phyloP scores from a whole-genome alignment of 2,113 vertebrate species.

The Podocnemis expansa region DNA sequence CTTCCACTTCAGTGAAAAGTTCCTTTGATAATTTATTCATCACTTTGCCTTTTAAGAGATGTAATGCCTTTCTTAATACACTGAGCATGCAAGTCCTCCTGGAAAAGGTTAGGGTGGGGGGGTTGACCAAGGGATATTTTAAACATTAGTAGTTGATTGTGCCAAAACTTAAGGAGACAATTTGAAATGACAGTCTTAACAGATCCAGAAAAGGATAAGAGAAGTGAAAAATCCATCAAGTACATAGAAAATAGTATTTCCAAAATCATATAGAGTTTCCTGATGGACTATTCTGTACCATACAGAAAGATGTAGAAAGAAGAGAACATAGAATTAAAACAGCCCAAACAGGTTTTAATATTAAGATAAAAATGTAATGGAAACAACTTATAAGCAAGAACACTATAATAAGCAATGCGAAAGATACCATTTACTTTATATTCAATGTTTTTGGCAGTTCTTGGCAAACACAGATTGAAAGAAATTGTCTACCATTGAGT shows the following conservation, averaged over 20 bases:
- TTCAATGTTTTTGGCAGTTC: neutral
- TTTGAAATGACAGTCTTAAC: slow-evolving; percentile 18
- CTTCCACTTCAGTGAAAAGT: slow-evolving; percentile 68
- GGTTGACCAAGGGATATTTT: slow-evolving; percentile 64
- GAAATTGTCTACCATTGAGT: neutral
- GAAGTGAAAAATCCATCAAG: neutral
- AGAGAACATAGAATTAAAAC: neutral
- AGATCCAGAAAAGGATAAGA: neutral
- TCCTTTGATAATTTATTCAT: slow-evolving; percentile 78
- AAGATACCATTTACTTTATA: neutral
- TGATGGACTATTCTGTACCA: neutral
- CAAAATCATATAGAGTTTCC: neutral
- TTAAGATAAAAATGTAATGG: neutral
- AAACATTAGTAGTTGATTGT: slow-evolving; percentile 45
- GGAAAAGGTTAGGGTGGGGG: slow-evolving; percentile 38
- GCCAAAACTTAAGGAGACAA: slow-evolving; percentile 14
- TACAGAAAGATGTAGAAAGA: neutral
- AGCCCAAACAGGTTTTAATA: neutral
- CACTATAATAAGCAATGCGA: neutral
- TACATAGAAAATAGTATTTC: neutral
- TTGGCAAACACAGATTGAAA: neutral
- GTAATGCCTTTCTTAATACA: slow-evolving; percentile 31
- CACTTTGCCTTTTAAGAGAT: slow-evolving; percentile 64
- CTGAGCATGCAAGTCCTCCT: slow-evolving; percentile 58
- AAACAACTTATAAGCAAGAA: neutral